A percentile compares a stretch with the other conserved stretches of the same genome.
Conservation (phyloP, 1,140 invertebrate species). For the Heliothis virescens region DNA sequence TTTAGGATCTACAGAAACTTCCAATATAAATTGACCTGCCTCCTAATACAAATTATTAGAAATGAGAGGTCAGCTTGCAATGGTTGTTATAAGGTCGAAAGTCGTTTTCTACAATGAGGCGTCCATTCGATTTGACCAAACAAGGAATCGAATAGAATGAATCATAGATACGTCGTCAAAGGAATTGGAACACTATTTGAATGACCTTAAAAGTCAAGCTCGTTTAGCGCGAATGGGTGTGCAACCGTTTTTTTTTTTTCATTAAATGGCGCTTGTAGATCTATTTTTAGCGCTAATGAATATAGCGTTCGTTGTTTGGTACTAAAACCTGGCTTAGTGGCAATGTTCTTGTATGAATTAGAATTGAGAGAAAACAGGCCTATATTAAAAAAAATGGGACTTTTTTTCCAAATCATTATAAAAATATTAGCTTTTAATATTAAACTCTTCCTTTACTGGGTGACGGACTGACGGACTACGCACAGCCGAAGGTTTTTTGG, state of each 20-base stretch:
- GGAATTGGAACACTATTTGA: constrained; percentile 49
- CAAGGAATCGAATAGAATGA: constrained; percentile 48
- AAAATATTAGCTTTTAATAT: too few relatives aligned
- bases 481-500: too few relatives aligned
- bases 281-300: constrained; percentile 45
- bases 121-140: constrained; percentile 52
- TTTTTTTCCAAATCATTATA: too few relatives aligned
- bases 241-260: constrained; percentile 36
- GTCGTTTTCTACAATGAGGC: constrained; percentile 45
- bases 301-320: constrained; percentile 23
- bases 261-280: constrained; percentile 38
- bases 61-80: constrained; percentile 8
- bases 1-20: neutral
- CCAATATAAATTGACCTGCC: constrained; percentile 37
- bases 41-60: constrained; percentile 28
- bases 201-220: constrained; percentile 30
- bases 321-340: constrained; percentile 8
- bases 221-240: constrained; percentile 24
- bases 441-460: too few relatives aligned
- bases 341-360: constrained; percentile 11
- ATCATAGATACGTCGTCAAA: constrained; percentile 42
- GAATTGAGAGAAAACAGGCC: neutral
- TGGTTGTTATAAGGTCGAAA: constrained; percentile 46
- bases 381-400: too few relatives aligned
- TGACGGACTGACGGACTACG: too few relatives aligned